These are phyloP conservation scores for Tetramorium simillimum DNA, from an alignment of 1,140 invertebrate species.

Conservation along the genomic window DNA sequence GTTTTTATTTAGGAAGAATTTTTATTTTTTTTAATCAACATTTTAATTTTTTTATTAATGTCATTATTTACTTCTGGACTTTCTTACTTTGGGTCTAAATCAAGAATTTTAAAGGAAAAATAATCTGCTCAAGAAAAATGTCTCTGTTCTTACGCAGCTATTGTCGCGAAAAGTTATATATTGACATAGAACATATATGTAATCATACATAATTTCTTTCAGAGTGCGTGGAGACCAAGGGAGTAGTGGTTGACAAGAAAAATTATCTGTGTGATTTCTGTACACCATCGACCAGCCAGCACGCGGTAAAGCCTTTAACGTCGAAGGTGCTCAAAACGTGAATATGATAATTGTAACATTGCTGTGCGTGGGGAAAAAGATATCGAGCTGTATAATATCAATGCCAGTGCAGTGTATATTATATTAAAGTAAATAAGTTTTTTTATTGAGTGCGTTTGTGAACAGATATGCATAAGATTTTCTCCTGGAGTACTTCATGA, in stretches of 20 bases:
- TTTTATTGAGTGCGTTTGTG: slow-evolving; percentile 51
- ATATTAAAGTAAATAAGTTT: slow-evolving; percentile 56
- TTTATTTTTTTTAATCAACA: too few species aligned
- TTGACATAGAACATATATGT: background rate
- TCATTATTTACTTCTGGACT: background rate
- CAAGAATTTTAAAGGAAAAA: background rate
- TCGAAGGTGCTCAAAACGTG: slow-evolving; percentile 80
- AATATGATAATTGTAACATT: slow-evolving; percentile 37
- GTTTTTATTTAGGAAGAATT: background rate
- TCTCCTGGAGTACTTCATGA: slow-evolving; percentile 45
- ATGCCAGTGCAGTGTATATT: slow-evolving; percentile 48
- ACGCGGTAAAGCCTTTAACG: slow-evolving; percentile 76
- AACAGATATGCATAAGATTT: slow-evolving; percentile 30
- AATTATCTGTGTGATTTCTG: slow-evolving; percentile 84
- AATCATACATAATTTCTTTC: slow-evolving; percentile 51
- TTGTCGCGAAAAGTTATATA: background rate
- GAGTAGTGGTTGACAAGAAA: slow-evolving; percentile 80
- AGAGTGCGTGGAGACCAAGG: slow-evolving; percentile 84
- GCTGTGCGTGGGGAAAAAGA: background rate
- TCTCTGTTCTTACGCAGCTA: background rate
- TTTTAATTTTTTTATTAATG: background rate
- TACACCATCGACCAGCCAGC: slow-evolving; percentile 77
- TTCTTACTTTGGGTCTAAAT: background rate
- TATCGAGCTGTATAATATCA: slow-evolving; percentile 48
- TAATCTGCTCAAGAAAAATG: background rate